These are phyloP conservation scores for Labeo catla DNA, from an alignment of 2,113 vertebrate genomes.

Conservation along the genomic window DNA sequence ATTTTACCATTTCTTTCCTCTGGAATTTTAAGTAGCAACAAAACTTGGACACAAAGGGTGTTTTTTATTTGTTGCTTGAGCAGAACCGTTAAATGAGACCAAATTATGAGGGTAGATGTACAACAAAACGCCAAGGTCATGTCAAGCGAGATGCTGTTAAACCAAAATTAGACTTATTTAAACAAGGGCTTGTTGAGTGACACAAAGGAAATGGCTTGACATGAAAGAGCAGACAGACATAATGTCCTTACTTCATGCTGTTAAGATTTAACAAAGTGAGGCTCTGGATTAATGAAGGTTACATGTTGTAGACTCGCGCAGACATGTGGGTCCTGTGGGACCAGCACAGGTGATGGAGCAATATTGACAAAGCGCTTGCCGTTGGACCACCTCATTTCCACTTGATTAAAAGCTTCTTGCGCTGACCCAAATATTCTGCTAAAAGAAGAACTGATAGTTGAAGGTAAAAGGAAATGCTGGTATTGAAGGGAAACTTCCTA, in stretches of 20 bases:
- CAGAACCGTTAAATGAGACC: constrained; percentile 47
- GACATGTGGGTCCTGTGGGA: constrained; percentile 32
- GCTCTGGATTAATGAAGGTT: constrained; percentile 26
- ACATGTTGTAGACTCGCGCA: background rate
- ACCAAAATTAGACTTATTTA: constrained; percentile 41
- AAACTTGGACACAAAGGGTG: constrained; percentile 20
- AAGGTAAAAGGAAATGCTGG: constrained; percentile 25
- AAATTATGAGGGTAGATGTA: constrained; percentile 52
- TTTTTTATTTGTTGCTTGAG: constrained; percentile 22
- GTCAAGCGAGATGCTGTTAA: background rate
- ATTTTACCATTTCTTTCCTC: constrained; percentile 42
- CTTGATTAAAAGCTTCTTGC: constrained; percentile 36
- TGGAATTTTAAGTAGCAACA: constrained; percentile 33
- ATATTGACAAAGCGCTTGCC: constrained; percentile 36
- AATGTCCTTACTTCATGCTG: constrained; percentile 32
- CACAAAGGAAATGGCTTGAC: constrained; percentile 25
- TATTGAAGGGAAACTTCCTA: constrained; percentile 9
- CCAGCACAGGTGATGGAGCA: constrained; percentile 12
- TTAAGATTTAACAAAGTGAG: constrained; percentile 41
- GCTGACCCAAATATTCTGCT: background rate
- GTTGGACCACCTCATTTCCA: constrained; percentile 5
- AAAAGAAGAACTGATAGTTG: background rate
- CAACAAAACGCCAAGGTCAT: constrained; percentile 36
- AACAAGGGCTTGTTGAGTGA: constrained; percentile 44
- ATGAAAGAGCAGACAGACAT: constrained; percentile 38